Base-by-base conservation (phyloP, 2,888 invertebrate genomes). In the Drosophila subquinaria region DNA sequence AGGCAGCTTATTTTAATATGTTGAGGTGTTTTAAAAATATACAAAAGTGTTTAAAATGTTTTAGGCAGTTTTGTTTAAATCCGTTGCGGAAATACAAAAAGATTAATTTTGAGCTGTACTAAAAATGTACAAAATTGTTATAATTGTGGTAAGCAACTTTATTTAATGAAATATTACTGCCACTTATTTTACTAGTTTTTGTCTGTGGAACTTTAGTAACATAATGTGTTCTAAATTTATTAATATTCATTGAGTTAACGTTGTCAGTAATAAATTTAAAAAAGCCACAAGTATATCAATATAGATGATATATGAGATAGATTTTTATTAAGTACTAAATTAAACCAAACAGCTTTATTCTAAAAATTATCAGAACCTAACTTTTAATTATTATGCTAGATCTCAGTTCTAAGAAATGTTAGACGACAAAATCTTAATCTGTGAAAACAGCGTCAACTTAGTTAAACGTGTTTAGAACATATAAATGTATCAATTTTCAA, bases 1-100 rank as follows among this genome's bases (percentile, higher is more conserved):
- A 6, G 8, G 30, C 30, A 6, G 8, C 8, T 51, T 20, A 36
- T 23, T 36, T 51, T 36, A 36, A 36, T 13, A 33, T 33, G 45
- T 27, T 10, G 20, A 45, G 4, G 1, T 47, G 50, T 52, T 15
- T 40, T 70, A 60, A 65, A 55, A 3, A 6, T 62, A 10, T 43
- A 35, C 33, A 42, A 38, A 52, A 42, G 9, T 15, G 50, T 30
- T 4, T 30, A 33, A 40, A 40, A 40, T 30, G 10, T 11, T 33
- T 0, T 0, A 17, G 30, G 17, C 17, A 50, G 20, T 2, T 20
- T 23, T 23, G 0, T 23, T 27, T 23, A 15, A 47, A 67, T 42
- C 17, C 20, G 42, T 43, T 56, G 17, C 23, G 20, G 9, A 64
- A 63, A 51, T 20, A 53, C 11, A 43, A 40, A 55, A 23, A 20